phyloP scores from a whole-genome alignment of 2,888 invertebrate species.

The Odontocolon sp. region DNA sequence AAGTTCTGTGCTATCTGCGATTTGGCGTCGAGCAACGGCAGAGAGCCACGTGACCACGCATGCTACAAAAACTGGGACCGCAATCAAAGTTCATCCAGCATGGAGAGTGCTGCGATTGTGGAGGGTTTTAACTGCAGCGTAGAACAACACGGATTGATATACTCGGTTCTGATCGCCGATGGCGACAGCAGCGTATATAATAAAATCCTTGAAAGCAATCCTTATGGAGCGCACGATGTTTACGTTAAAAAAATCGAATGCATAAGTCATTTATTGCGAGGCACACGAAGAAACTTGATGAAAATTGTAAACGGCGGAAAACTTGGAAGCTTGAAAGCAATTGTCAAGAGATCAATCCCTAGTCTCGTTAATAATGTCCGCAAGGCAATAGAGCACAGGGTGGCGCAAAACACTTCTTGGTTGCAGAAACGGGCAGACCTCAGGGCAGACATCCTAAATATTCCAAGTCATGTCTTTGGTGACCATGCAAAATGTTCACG shows the following conservation, averaged over 20 bases:
- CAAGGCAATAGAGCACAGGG: too few species aligned
- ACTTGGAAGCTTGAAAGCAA: neutral
- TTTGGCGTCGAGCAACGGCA: neutral
- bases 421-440: neutral
- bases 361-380: too few species aligned
- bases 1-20: constrained; percentile 65
- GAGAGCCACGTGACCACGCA: constrained; percentile 37
- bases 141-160: constrained; percentile 55
- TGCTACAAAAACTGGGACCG: constrained; percentile 69
- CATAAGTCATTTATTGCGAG: neutral
- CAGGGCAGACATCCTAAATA: constrained; percentile 2
- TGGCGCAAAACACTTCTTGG: too few species aligned
- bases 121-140: constrained; percentile 61
- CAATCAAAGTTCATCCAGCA: constrained; percentile 66
- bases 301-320: neutral
- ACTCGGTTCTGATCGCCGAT: constrained; percentile 52
- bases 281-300: neutral
- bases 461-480: constrained; percentile 25
- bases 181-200: constrained; percentile 69
- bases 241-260: neutral
- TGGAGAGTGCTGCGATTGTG: constrained; percentile 61
- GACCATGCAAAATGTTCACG: constrained; percentile 12
- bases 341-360: neutral
- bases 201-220: neutral
- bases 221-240: neutral